phyloP scores from a whole-genome alignment of 1,140 invertebrate genomes.

The Leguminivora glycinivorella region DNA sequence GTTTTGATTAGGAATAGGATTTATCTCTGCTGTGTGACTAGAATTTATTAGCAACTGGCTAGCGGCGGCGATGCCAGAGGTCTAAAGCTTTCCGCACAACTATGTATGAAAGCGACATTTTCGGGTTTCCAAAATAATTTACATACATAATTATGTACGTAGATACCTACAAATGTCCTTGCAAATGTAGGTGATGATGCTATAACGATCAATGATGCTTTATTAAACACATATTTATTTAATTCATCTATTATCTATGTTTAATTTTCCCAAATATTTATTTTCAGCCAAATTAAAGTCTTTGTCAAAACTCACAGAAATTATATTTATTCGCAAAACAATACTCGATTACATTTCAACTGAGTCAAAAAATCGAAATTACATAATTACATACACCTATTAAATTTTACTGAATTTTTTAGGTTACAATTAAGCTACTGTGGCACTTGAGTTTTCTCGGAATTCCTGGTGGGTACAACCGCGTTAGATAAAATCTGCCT shows the following conservation, averaged over 20 bases:
- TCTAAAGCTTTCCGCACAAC: neutral
- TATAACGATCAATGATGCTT: too few relatives aligned
- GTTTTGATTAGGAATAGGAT: constrained; percentile 26
- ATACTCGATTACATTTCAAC: too few relatives aligned
- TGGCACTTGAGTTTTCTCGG: neutral
- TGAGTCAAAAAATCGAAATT: neutral
- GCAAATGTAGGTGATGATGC: too few relatives aligned
- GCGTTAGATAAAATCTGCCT: neutral
- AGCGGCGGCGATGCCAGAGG: neutral
- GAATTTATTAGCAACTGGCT: constrained; percentile 23
- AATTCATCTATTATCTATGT: too few relatives aligned
- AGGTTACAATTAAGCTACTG: neutral
- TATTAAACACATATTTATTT: too few relatives aligned
- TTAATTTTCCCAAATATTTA: too few relatives aligned
- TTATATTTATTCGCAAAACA: too few relatives aligned
- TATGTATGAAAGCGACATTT: neutral
- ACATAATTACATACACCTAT: neutral
- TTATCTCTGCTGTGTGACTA: constrained; percentile 16
- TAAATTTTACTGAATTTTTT: neutral
- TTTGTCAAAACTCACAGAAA: too few relatives aligned
- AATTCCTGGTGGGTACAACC: neutral
- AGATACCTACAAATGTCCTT: too few relatives aligned
- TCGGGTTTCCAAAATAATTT: neutral
- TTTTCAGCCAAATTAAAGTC: too few relatives aligned
- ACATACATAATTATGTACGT: neutral